A percentile compares a stretch with the other conserved stretches of the same genome.
These are phyloP conservation scores for Parascotia fuliginaria DNA, from an alignment of 2,888 invertebrate species.

Conservation along the genomic window DNA sequence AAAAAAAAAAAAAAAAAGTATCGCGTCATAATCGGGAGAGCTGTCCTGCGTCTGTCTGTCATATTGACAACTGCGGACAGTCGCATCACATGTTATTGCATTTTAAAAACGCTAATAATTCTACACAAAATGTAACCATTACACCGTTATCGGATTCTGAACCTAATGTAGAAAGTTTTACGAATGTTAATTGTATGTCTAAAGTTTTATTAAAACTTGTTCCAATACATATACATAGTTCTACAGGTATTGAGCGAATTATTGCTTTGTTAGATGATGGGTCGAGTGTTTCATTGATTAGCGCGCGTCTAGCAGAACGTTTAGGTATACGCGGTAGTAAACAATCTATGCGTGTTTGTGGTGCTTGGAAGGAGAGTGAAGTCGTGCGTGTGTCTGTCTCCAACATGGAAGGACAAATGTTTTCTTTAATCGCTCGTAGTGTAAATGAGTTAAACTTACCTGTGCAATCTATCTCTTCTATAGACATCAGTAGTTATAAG, in stretches of 20 bases:
- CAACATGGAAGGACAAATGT: neutral
- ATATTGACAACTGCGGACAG: slow-evolving; percentile 17
- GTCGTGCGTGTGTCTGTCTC: neutral
- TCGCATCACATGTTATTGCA: slow-evolving; percentile 9
- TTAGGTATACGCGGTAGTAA: slow-evolving; percentile 1
- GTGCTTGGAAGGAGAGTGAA: neutral
- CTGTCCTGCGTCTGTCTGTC: slow-evolving; percentile 31
- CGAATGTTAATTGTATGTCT: neutral
- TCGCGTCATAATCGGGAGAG: slow-evolving; percentile 22
- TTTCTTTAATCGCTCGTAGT: neutral
- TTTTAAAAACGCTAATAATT: too few species aligned
- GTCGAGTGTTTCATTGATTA: too few species aligned
- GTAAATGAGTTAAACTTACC: too few species aligned
- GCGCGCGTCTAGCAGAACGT: neutral
- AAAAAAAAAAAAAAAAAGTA: too few species aligned
- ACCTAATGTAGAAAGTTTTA: neutral
- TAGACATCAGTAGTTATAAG: too few species aligned
- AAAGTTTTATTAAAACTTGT: slow-evolving; percentile 2
- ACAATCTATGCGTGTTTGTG: neutral
- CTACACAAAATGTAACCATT: too few species aligned
- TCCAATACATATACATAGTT: neutral
- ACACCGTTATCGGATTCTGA: neutral
- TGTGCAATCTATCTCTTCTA: too few species aligned
- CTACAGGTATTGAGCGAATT: neutral
- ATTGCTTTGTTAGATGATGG: neutral